Conservation (phyloP, 2,113 vertebrate genomes). For the Tupaia chinensis region DNA sequence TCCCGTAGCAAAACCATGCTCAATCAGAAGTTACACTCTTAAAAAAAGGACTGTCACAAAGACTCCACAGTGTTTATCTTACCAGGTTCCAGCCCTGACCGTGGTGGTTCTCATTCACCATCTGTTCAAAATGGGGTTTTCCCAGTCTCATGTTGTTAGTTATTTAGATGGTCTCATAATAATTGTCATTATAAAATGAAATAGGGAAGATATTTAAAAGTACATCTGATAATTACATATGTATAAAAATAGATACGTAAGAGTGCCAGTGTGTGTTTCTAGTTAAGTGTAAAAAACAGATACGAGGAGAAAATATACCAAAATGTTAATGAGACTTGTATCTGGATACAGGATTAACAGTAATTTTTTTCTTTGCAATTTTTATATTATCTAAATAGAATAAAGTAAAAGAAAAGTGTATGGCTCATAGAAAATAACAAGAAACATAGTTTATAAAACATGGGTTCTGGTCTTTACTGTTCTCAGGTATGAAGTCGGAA, state of each 20-base stretch:
- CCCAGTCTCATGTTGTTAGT: neutral
- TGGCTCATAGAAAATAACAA: neutral
- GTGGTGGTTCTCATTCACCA: neutral
- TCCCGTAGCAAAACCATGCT: neutral
- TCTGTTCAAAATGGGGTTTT: neutral
- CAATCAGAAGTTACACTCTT: neutral
- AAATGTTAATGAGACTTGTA: neutral
- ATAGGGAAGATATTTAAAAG: neutral
- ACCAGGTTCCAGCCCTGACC: neutral
- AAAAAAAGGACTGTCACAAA: neutral
- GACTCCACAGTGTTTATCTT: neutral
- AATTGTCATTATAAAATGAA: neutral
- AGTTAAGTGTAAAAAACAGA: neutral
- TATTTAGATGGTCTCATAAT: neutral
- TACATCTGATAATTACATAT: neutral
- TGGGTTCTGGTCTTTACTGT: neutral
- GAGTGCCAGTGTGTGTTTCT: neutral
- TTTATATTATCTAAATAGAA: conserved; percentile 7
- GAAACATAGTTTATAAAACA: neutral
- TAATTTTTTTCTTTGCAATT: conserved; percentile 21
- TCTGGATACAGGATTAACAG: neutral
- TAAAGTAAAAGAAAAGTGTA: neutral
- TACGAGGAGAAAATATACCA: neutral
- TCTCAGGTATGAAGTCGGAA: neutral
- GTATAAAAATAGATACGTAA: neutral